These are phyloP conservation scores for Tillus elongatus DNA, from an alignment of 2,888 invertebrate genomes.

Conservation along the genomic window DNA sequence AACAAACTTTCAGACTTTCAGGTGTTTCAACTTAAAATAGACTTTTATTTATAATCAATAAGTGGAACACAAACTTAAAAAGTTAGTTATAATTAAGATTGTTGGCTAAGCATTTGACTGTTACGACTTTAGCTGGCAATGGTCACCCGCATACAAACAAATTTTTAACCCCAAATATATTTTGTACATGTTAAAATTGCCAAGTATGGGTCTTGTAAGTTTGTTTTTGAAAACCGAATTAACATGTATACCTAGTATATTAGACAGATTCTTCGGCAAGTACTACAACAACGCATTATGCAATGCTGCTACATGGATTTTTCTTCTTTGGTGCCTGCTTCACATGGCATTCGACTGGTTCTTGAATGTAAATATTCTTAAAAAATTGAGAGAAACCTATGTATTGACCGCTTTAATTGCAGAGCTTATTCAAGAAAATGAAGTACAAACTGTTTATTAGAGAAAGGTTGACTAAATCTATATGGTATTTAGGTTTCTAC, in stretches of 20 bases:
- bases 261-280: slow-evolving; percentile 31
- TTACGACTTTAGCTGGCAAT: too few relatives aligned
- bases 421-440: slow-evolving; percentile 11
- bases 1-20: too few relatives aligned
- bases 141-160: too few relatives aligned
- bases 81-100: too few relatives aligned
- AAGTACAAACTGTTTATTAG: slow-evolving; percentile 11
- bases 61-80: too few relatives aligned
- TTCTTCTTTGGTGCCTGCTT: slow-evolving; percentile 32
- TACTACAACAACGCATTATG: slow-evolving; percentile 36
- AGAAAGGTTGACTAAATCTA: slow-evolving; percentile 10
- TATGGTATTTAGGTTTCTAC: slow-evolving; percentile 13
- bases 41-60: too few relatives aligned
- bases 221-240: slow-evolving; percentile 34
- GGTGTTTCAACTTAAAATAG: too few relatives aligned
- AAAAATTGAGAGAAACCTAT: background rate
- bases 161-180: too few relatives aligned
- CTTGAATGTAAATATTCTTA: slow-evolving; percentile 31
- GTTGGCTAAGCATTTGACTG: too few relatives aligned
- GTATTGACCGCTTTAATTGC: background rate
- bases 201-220: slow-evolving; percentile 22
- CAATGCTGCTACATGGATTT: slow-evolving; percentile 36
- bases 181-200: too few relatives aligned
- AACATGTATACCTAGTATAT: slow-evolving; percentile 32
- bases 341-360: slow-evolving; percentile 31